Percentiles rank a stretch among this genome's conserved stretches.
phyloP scores from a whole-genome alignment of 2,113 vertebrate species.

The Ammodytes dubius region DNA sequence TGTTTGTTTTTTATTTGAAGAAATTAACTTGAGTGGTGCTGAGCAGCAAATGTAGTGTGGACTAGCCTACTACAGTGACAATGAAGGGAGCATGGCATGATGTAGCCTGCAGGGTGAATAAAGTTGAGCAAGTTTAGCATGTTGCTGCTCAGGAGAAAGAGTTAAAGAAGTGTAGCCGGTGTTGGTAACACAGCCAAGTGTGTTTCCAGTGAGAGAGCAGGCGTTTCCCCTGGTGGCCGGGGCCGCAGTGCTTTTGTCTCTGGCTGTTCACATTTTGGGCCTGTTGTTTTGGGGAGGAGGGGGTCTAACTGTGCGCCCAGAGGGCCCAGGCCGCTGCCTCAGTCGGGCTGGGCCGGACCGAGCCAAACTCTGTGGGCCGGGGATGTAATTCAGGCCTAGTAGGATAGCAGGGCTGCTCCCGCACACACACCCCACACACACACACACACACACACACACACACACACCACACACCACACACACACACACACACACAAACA shows the following conservation, averaged over 20 bases:
- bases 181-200: background rate
- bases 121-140: conserved; percentile 13
- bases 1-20: background rate
- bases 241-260: conserved; percentile 50
- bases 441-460: conserved; percentile 14
- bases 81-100: background rate
- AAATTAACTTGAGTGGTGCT: background rate
- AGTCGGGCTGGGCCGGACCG: conserved; percentile 12
- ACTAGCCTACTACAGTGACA: background rate
- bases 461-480: conserved; percentile 5
- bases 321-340: conserved; percentile 3
- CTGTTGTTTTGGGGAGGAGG: conserved; percentile 46
- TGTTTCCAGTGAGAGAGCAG: conserved; percentile 35
- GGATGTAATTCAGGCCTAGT: conserved; percentile 53
- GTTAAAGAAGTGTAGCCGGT: background rate
- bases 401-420: conserved; percentile 28
- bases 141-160: background rate
- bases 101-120: background rate
- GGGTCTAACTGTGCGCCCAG: conserved; percentile 31
- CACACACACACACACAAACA: background rate
- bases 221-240: conserved; percentile 36
- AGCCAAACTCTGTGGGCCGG: conserved; percentile 49
- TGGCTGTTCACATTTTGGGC: conserved; percentile 31
- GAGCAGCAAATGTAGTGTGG: background rate
- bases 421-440: conserved; percentile 18